Conservation (phyloP, 2,797 vertebrate genomes). For the Hippocampus kuda region DNA sequence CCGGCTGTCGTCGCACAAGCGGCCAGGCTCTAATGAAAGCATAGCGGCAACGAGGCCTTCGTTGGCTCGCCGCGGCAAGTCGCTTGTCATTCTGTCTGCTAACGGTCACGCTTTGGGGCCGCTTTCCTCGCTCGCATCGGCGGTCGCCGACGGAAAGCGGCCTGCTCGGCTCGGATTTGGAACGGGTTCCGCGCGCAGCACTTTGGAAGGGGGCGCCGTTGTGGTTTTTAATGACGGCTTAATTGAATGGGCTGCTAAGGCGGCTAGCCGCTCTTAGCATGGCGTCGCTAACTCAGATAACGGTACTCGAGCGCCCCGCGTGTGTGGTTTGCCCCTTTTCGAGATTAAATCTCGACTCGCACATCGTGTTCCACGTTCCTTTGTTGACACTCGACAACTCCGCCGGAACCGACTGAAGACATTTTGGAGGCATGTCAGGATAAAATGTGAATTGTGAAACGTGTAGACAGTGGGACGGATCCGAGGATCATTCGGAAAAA, state of each 20-base stretch:
- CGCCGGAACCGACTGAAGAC: not conserved
- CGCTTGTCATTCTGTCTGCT: slow-evolving; percentile 21
- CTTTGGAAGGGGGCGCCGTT: slow-evolving; percentile 4
- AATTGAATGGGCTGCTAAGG: slow-evolving; percentile 30
- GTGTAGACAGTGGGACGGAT: not conserved
- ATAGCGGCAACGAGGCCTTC: slow-evolving; percentile 58
- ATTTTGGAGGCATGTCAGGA: not conserved
- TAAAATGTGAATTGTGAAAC: not conserved
- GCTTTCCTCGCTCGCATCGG: not conserved
- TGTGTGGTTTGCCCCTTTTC: not conserved
- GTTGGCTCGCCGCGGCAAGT: slow-evolving; percentile 11
- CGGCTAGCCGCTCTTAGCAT: slow-evolving; percentile 24
- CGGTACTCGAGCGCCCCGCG: slow-evolving; percentile 8
- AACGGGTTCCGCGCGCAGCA: not conserved
- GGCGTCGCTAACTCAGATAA: slow-evolving; percentile 20
- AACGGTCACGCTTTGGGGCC: not conserved
- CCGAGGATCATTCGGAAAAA: not conserved
- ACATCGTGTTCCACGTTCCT: not conserved
- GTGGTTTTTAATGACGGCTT: slow-evolving; percentile 2
- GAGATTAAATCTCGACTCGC: not conserved
- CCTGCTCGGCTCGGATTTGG: not conserved
- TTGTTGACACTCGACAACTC: not conserved
- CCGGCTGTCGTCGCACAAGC: slow-evolving; percentile 13
- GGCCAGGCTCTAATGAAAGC: slow-evolving; percentile 40
- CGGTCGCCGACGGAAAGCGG: not conserved